Evolutionary conservation across 2,888 invertebrate genomes (phyloP), one percentile per base, ranked within the genome.

Genomic region (Entomobrya multifasciata): DNA sequence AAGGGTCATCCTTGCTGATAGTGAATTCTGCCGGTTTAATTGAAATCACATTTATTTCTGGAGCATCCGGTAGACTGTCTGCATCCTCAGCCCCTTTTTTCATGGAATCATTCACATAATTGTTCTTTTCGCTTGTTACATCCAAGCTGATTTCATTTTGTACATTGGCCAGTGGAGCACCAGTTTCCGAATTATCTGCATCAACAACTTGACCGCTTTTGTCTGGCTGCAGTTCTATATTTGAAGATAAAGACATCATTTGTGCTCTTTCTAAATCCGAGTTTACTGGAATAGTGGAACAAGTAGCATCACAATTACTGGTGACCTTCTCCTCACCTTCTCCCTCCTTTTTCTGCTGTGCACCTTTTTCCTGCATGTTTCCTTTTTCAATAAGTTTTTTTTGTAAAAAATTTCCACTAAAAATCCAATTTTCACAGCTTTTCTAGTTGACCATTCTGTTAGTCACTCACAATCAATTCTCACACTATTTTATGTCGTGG

Each of bases 1-100:
- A 27, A 8, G 72, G 72, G 49, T 72, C 72, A 52, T 72, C 72
- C n/a, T 52, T 72, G 72, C 52, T 72, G 3, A 72, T 30, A 30
- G 27, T 52, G 20, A 52, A 72, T 27, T 49, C 27, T 25, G 25
- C 11, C 17, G 49, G 11, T 52, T 72, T 49, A 0, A 13, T 17
- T 25, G n/a, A 11, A 52, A 72, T 25, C 49, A 49, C 30, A 49
- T 44, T 47, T 6, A 10, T 44, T 44, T 70, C 44, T 70, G 22
- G 70, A 44, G 44, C 70, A 36, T 17, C 13, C 25, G 20, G 27
- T 52, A n/a, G 49, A 25, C n/a, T 47, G 44, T 70, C 15, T 41
- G 11, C 11, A 44, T 44, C 67, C 22, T 67, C 22, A 3, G 22
- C 17, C 17, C 22, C 44, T 44, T 8, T 41, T 20, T 67, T 44